Evolutionary conservation across 2,797 vertebrate species (phyloP).

Genomic region (Sebastiscus tertius): DNA sequence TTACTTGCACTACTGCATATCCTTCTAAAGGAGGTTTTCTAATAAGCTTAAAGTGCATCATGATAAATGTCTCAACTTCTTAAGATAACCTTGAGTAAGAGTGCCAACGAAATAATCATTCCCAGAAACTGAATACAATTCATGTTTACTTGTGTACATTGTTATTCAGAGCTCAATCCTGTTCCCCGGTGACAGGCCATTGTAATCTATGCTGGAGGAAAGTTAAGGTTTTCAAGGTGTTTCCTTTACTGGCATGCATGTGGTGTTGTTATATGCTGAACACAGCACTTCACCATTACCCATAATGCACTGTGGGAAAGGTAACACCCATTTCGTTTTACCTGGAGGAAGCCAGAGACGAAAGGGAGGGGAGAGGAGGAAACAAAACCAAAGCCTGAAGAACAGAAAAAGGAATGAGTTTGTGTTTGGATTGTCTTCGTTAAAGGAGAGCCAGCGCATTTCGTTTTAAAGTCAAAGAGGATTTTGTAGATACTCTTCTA

Average conservation of each 20-base stretch:
- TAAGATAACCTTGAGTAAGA: background rate
- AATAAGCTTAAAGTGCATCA: background rate
- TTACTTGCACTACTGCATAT: background rate
- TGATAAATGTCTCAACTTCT: background rate
- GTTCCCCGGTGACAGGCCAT: constrained; percentile 24
- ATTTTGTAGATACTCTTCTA: background rate
- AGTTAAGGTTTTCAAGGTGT: constrained; percentile 52
- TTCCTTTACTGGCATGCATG: constrained; percentile 47
- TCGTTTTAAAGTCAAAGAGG: background rate
- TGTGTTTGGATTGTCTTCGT: background rate
- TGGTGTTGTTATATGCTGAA: background rate
- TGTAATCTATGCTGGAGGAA: constrained; percentile 39
- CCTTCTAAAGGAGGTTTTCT: background rate
- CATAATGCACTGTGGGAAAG: constrained; percentile 75
- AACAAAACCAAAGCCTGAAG: background rate
- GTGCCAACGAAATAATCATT: constrained; percentile 15
- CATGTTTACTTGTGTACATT: constrained; percentile 46
- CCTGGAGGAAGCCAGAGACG: constrained; percentile 45
- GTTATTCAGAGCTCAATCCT: constrained; percentile 22
- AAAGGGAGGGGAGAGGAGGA: constrained; percentile 15
- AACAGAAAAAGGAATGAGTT: background rate
- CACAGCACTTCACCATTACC: constrained; percentile 44
- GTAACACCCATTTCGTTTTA: constrained; percentile 67
- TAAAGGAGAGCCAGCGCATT: background rate
- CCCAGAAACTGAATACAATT: constrained; percentile 41